These are phyloP conservation scores for Buphagus erythrorhynchus DNA, from an alignment of 2,797 vertebrate species.

Conservation along the genomic window DNA sequence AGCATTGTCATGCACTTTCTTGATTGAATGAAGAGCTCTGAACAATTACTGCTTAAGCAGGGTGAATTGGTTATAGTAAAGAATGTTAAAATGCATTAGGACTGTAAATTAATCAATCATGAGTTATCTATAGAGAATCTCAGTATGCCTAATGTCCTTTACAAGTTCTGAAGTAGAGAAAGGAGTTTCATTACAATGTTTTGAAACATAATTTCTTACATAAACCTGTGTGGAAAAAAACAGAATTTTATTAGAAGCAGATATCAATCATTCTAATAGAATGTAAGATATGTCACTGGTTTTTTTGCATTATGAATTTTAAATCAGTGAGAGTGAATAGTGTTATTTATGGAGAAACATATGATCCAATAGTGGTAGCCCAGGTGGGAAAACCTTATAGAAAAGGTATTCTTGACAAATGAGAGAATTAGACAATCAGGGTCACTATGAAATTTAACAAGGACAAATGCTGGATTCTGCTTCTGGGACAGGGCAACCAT, in stretches of 20 bases:
- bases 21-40: neutral
- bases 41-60: neutral
- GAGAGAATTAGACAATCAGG: neutral
- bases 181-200: neutral
- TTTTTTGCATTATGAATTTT: neutral
- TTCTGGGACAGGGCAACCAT: neutral
- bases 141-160: neutral
- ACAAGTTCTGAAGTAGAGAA: neutral
- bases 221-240: neutral
- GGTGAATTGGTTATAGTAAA: neutral
- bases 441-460: neutral
- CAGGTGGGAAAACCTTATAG: neutral
- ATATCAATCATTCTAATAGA: neutral
- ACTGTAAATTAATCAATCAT: neutral
- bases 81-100: neutral
- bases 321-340: neutral
- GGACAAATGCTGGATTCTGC: neutral
- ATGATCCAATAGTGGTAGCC: neutral
- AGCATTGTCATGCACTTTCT: neutral
- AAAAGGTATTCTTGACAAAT: neutral
- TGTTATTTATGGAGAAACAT: neutral
- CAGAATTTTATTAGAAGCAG: slow-evolving; percentile 15
- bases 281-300: neutral
- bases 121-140: neutral
- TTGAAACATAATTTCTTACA: neutral